Evolutionary conservation across 2,888 invertebrate species (phyloP).

Genomic region (Hartigia nigra): DNA sequence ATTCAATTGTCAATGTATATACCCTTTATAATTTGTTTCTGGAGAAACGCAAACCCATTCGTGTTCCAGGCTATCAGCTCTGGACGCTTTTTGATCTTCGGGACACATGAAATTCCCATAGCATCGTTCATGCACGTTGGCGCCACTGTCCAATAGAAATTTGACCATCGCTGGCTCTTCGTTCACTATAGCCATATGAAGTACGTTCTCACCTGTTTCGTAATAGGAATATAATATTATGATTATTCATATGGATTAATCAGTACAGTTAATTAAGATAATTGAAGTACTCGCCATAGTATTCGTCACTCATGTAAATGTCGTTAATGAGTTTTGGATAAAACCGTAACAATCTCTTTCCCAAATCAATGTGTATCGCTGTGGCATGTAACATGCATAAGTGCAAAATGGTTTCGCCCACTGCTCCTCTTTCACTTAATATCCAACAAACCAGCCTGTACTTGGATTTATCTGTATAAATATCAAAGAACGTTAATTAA

Average conservation of each 20-base stretch:
- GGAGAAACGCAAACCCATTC: conserved; percentile 89
- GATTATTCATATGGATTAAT: not conserved
- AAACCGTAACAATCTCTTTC: conserved; percentile 88
- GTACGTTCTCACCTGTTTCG: conserved; percentile 88
- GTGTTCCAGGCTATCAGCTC: conserved; percentile 88
- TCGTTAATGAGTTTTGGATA: conserved; percentile 97
- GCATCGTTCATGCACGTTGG: conserved; percentile 92
- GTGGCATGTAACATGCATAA: conserved; percentile 93
- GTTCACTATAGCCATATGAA: conserved; percentile 98
- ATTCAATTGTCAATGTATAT: no score
- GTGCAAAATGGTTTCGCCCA: conserved; percentile 95
- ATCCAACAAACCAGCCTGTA: conserved; percentile 94
- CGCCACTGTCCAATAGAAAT: conserved; percentile 90
- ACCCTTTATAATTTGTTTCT: conserved; percentile 89
- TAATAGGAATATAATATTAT: not conserved
- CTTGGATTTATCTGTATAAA: conserved; percentile 55
- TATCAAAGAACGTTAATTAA: not conserved
- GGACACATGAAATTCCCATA: conserved; percentile 97
- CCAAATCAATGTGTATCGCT: conserved; percentile 91
- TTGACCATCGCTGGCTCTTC: conserved; percentile 99
- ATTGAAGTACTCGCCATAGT: conserved; percentile 79
- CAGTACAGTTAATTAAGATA: not conserved
- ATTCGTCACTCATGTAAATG: conserved; percentile 95
- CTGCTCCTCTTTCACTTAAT: conserved; percentile 90
- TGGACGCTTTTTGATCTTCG: conserved; percentile 94